Base-by-base conservation (phyloP, 2,113 vertebrate species). In the Urocynchramus pylzowi region DNA sequence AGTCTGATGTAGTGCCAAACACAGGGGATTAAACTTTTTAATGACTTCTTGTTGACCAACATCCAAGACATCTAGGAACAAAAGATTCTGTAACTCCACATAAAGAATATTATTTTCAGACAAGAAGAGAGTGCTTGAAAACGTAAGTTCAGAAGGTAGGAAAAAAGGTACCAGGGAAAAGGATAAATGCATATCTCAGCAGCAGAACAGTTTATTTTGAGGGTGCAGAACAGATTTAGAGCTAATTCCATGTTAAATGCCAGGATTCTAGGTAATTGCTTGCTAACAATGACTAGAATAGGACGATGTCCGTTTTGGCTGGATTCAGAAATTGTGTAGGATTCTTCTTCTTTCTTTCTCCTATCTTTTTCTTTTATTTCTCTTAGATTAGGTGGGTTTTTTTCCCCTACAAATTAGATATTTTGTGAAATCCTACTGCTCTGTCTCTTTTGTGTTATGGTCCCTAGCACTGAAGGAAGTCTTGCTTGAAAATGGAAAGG, bases 1-100 rank as follows among this genome's bases (percentile, higher is more conserved):
- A 97, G 97, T 96, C 95, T 98, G 97, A 98, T 97, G 97, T 95
- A 92, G 67, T 98, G 98, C 97, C 98, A 98, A 96, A 92, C 61
- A 88, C 4, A 94, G 76, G 90, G 96, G 93, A 97, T 94, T 96
- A 97, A 97, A 92, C 30, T 63, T 96, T 94, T 96, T 92, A 90
- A 76, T 93, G 91, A 85, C 88, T 95, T 97, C 94, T 84, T 71
- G 95, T 90, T 97, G 96, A 97, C 95, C 90, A 93, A 67, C 80
- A 82, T 97, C 94, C 95, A 97, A 95, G 82, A 84, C 76, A 96
- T 97, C 90, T 50, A 97, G 95, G 90, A 97, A 96, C 78, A 97
- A 95, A 90, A 79, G 59, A 86, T 92, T 95, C 95, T 45, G 14
- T 93, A 93, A 95, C 79, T 97, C 91, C 54, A 64, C 95, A 97